phyloP scores from a whole-genome alignment of 2,797 vertebrate genomes.

The Nothura maculosa region DNA sequence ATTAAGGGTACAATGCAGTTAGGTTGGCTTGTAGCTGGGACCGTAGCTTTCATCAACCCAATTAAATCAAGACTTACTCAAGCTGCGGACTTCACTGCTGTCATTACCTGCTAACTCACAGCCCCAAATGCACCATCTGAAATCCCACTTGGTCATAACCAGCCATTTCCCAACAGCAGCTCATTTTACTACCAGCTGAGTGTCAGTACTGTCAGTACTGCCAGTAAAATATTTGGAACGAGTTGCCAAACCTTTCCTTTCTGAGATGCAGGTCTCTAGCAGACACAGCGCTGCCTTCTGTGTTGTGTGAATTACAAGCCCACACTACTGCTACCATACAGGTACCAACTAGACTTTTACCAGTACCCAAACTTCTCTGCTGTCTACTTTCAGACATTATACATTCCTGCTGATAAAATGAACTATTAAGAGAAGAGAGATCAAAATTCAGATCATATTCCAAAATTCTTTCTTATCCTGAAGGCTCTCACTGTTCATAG shows the following conservation, averaged over 20 bases:
- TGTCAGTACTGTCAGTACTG: not conserved
- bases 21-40: not conserved
- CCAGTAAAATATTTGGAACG: not conserved
- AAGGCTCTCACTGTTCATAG: not conserved
- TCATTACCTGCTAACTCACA: not conserved
- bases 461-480: not conserved
- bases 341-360: not conserved
- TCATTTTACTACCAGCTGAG: not conserved
- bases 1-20: not conserved
- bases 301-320: not conserved
- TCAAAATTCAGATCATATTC: not conserved
- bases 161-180: not conserved
- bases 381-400: not conserved
- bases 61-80: slow-evolving; percentile 28
- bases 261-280: accelerated
- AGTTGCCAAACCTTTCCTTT: not conserved
- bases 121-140: not conserved
- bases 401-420: not conserved
- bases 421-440: not conserved
- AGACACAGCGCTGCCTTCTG: accelerated
- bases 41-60: not conserved
- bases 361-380: too few relatives aligned
- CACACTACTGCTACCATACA: not conserved
- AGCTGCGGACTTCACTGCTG: not conserved
- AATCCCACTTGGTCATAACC: not conserved